Base-by-base conservation (phyloP, 2,888 invertebrate genomes). In the Byasa hedistus region DNA sequence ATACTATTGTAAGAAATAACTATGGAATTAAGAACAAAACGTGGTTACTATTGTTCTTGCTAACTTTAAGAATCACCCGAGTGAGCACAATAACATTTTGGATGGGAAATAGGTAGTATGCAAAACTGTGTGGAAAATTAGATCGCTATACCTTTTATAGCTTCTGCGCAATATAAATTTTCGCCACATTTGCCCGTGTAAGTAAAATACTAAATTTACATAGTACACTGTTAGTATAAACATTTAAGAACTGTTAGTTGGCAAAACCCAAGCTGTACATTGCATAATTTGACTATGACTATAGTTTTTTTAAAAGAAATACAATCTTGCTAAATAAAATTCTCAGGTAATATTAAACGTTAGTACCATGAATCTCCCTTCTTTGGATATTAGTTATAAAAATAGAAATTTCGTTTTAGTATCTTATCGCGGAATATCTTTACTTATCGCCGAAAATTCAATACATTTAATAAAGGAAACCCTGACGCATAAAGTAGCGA, bases 51-150 rank as follows among this genome's bases (percentile, higher is more conserved):
- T 54, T 15, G 15, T 54, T 54, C 22, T 54, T 54, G 10, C 22
- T 4, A 54, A 54, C 21, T 22, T 21, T 54, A 10, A 21, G 22
- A 19, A n/a, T 21, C 52, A n/a, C 15, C 22, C n/a, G 51, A 5
- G 51, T n/a, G n/a, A 51, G 51, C 21, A 51, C 22, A 54, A 22
- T 23, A 12, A 54, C 52, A 23, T 54, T 54, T 54, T 22, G 22
- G 10, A 54, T 54, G 52, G 52, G n/a, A 54, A 54, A 54, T 15
- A 5, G 21, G 19, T 23, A 52, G 4, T n/a, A 21, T 54, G 52
- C 22, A 54, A 52, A 54, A 54, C 22, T 48, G 48, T 48, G 48
- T 48, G 48, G 48, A 48, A 48, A 48, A 48, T 48, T 48, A 48
- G 48, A 48, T n/a, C 48, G 7, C 27, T 48, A 8, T n/a, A 48